phyloP scores from a whole-genome alignment of 1,140 invertebrate genomes.

The Scylla paramamosain region DNA sequence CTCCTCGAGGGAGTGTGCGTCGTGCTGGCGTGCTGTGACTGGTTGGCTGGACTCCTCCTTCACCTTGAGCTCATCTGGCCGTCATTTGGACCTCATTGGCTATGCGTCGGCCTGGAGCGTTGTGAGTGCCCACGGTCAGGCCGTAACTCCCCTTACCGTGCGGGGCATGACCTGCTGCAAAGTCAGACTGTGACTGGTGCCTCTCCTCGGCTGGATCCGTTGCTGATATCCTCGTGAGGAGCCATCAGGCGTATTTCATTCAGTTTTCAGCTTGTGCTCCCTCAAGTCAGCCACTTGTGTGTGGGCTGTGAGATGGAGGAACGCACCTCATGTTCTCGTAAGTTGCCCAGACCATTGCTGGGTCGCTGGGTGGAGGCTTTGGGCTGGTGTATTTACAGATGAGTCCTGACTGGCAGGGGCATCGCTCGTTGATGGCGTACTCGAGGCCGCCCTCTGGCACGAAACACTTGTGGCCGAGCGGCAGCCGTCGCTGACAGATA shows the following conservation, averaged over 20 bases:
- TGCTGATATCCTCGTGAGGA: neutral
- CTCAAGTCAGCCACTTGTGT: neutral
- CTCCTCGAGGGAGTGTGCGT: too few relatives aligned
- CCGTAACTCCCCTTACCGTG: neutral
- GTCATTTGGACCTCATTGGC: neutral
- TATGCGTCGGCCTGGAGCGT: neutral
- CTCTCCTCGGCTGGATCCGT: too few relatives aligned
- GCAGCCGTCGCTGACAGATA: conserved; percentile 44
- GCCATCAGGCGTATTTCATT: neutral
- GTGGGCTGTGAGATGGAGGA: conserved; percentile 44
- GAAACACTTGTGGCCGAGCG: conserved; percentile 46
- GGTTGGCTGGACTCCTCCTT: neutral
- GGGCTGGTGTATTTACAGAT: conserved; percentile 58
- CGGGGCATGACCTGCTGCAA: neutral
- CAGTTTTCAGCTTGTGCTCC: neutral
- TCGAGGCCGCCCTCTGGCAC: conserved; percentile 59
- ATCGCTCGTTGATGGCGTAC: conserved; percentile 51
- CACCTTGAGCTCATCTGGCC: neutral
- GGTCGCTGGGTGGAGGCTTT: neutral
- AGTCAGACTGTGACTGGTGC: neutral
- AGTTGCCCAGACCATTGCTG: neutral
- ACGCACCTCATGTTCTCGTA: conserved; percentile 29
- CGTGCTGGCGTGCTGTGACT: too few relatives aligned
- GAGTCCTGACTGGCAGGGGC: conserved; percentile 50
- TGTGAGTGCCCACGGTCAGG: neutral